Evolutionary conservation across 2,888 invertebrate genomes (phyloP), one percentile per base, ranked within the genome.

Genomic region (Chymomyza amoena): DNA sequence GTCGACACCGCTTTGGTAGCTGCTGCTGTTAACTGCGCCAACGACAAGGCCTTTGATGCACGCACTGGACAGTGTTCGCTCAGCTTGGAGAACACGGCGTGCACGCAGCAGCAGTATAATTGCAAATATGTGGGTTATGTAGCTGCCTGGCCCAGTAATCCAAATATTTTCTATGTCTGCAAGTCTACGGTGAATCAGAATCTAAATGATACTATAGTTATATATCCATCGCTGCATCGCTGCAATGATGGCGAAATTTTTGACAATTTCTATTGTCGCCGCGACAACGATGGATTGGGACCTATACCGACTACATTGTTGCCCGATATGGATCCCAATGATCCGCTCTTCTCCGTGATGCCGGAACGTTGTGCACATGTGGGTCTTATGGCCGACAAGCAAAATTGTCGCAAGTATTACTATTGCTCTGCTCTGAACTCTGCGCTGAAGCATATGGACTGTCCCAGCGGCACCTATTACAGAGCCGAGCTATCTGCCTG

Each of bases 91-190:
- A 86, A 90, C 77, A 50, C 64, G 2, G 77, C 84, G 4, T 92
- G 92, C 66, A 78, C 77, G 15, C 78, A 84, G 56, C 80, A 80
- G 9, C 91, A 91, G 63, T 92, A 90, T 61, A 65, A 79, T 2
- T 92, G 92, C 51, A 72, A 78, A 9, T 78, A 80, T 39, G 90
- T 89, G 15, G 91, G 91, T 2, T 90, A 90, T 73, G 90, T 89
- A 45, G 84, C 83, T 0, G 73, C 90, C 10, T 91, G 91, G 91
- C 91, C 92, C 1, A 89, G 78, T 51, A 92, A 90, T 70, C 77
- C 84, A 4, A 92, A 91, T 69, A 88, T 91, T 15, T 91, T 92
- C 75, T 91, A 92, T 51, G 91, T 91, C 4, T 91, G 91, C 79
- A 91, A 91, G 64, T 90, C 91, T 16, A 89, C 89, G 16, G 87